Evolutionary conservation across 1,140 invertebrate genomes (phyloP), one percentile per base, ranked within the genome.

Genomic region (Lordiphosa mommai): DNA sequence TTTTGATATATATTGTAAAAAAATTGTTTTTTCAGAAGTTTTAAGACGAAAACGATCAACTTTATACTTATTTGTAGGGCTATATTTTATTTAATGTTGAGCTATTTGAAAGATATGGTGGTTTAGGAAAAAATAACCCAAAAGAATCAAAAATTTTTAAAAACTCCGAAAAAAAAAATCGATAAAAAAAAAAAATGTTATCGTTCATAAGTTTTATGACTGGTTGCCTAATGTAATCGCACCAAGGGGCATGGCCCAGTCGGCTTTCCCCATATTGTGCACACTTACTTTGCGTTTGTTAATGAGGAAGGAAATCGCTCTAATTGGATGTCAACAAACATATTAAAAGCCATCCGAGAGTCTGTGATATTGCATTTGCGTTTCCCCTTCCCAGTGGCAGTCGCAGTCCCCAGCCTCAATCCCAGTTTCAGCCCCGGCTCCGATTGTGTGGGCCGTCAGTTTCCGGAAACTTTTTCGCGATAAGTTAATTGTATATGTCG

Each of bases 321-420:
- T 84, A 84, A 84, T 84, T 84, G 77, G 77, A 72, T 84, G 77
- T 84, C 77, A 84, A 84, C 77, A 84, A 82, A 85, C 77, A 85
- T 85, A 84, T 77, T 84, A 85, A 72, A 63, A 56, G 66, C 49
- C 23, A 67, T 32, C 56, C 57, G 40, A 56, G 40, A 37, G 40
- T 71, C 66, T 70, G 67, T 70, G 65, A 63, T 71, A 70, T 70
- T 69, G 65, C 65, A 69, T 48, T 70, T 48, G 56, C 43, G 52
- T 68, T 69, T 52, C 46, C 46, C 29, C 41, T 58, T 32, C 41
- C 23, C 27, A 10, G 9, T 10, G 6, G 20, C 14, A 10, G 13
- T 17, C 7, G 14, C 17, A 3, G 37, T 32, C 1, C 41, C 17
- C 44, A 47, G 9, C 10, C 7, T 16, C 27, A 12, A 8, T 27